Evolutionary conservation across 2,113 vertebrate genomes (phyloP), one percentile per base, ranked within the genome.

Genomic region (Onychostruthus taczanowskii): DNA sequence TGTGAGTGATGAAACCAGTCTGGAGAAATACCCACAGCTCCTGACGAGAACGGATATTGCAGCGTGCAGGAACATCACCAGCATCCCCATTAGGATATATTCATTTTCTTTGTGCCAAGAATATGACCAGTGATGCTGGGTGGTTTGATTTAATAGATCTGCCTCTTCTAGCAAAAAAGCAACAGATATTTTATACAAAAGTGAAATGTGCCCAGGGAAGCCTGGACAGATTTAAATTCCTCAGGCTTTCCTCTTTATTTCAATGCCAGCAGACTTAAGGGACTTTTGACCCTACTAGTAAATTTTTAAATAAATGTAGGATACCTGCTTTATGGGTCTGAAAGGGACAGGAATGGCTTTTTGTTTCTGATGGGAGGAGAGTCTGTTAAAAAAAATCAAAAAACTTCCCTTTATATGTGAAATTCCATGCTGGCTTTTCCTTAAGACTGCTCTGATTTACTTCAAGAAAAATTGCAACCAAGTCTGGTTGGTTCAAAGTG

Each of bases 261-360:
- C 78, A 79, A 55, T 96, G 75, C 72, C 90, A 95, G 94, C 63
- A 95, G 96, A 97, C 96, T 94, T 93, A 94, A 58, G 89, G 76
- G 89, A 84, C 50, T 96, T 97, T 93, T 91, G 92, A 96, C 82
- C 91, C 92, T 84, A 66, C 63, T 72, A 89, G 28, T 84, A 92
- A 19, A 66, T 78, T 83, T 77, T 69, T 12, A 41, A 10, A 69
- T 80, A 89, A 90, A 75, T 63, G 22, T 72, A 82, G 28, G 59
- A 82, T 52, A 92, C 43, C 31, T 90, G 46, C 43, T 96, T 88
- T 93, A 77, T 85, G 76, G 30, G 23, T 93, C 70, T 88, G 66
- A 39, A 84, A 62, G 26, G 37, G 33, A 96, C 72, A 82, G 7
- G 66, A 31, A 76, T 43, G 87, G 14, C 19, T 91, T 90, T 94